A percentile compares a stretch with the other conserved stretches of the same genome.
Conservation (phyloP, 2,113 vertebrate species). For the Aspiorhynchus laticeps region DNA sequence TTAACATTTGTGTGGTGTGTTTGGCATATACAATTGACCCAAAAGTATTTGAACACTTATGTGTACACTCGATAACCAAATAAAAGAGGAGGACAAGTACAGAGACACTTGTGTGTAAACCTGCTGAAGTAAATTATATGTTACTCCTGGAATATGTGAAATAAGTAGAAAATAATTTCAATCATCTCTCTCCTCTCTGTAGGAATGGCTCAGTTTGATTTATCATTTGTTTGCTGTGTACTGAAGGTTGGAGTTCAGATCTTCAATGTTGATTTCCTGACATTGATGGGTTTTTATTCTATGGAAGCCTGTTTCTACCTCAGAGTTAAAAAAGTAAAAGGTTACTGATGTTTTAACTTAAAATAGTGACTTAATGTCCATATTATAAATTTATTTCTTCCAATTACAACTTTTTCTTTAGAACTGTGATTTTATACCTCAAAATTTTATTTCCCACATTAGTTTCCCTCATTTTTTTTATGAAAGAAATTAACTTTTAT, state of each 20-base stretch:
- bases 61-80: background rate
- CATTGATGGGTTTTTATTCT: background rate
- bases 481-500: background rate
- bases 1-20: background rate
- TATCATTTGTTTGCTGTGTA: background rate
- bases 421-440: background rate
- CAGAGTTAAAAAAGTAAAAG: background rate
- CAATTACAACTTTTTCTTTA: background rate
- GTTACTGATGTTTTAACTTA: background rate
- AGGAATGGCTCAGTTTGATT: background rate
- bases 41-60: background rate
- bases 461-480: background rate
- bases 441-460: background rate
- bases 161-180: background rate
- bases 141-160: background rate
- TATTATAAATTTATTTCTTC: background rate
- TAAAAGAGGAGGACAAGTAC: background rate
- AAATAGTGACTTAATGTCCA: background rate
- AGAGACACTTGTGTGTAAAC: background rate
- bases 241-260: slow-evolving; percentile 1
- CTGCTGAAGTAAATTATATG: background rate
- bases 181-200: background rate
- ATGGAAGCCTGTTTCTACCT: background rate
- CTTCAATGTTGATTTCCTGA: background rate
- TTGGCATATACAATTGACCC: background rate